Evolutionary conservation across 2,888 invertebrate genomes (phyloP), one percentile per base, ranked within the genome.

Genomic region (Dicyrtoma fusca): DNA sequence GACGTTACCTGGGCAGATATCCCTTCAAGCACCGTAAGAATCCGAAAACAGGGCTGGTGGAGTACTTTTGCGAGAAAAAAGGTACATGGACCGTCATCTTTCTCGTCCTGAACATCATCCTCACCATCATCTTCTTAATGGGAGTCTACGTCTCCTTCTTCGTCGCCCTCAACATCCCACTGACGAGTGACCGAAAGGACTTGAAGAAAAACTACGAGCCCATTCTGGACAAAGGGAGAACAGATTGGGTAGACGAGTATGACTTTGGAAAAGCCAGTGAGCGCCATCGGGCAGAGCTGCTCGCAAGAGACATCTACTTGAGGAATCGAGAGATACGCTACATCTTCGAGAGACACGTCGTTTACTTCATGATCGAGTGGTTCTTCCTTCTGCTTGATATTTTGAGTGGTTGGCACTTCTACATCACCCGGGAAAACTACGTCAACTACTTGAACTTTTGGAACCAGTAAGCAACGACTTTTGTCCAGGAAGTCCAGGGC

Each of bases 371-470:
- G 13, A 42, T 14, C 10, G 19, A 47, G 19, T 70, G 70, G 62
- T 49, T 51, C 49, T 23, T 11, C 19, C 62, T 70, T 4, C 53
- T 70, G 3, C 62, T 51, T 19, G 51, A 61, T n/a, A 21, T 70
- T 51, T 2, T 70, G 10, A 70, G 70, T 23, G 70, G 70, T 11
- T 70, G 70, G 70, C n/a, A 44, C 21, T 23, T 70, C 3, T 42
- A 23, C n/a, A n/a, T 11, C 1, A 5, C 34, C 13, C 47, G 62
- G 11, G 1, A 47, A 10, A 14, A 1, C 1, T 42, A 62, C 17
- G 53, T 51, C 42, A 62, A 61, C 14, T 70, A 62, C 19, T 44
- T 70, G 2, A 70, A 49, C 47, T 70, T 70, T 34, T 70, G 70
- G 70, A n/a, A n/a, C n/a, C n/a, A n/a, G n/a, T n/a, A n/a, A n/a